These are phyloP conservation scores for Prunella himalayana DNA, from an alignment of 2,113 vertebrate species.

Conservation along the genomic window DNA sequence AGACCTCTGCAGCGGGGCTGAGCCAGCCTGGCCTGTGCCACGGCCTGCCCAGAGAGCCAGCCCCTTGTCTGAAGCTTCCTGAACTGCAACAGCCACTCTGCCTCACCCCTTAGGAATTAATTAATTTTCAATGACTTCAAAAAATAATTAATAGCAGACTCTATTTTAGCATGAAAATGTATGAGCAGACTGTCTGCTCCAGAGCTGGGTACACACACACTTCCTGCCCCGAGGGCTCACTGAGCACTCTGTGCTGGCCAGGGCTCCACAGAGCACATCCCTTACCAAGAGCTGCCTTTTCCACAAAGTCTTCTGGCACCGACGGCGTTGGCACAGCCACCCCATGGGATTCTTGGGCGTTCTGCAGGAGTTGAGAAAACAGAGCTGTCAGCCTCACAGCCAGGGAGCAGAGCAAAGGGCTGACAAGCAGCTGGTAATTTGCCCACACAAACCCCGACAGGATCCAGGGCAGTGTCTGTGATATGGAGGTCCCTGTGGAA, in stretches of 20 bases:
- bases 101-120: not conserved
- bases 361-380: slow-evolving; percentile 43
- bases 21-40: not conserved
- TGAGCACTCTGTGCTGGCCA: not conserved
- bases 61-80: not conserved
- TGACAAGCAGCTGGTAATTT: not conserved
- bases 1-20: not conserved
- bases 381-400: not conserved
- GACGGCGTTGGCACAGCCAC: slow-evolving; percentile 77
- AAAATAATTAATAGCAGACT: not conserved
- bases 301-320: slow-evolving; percentile 71
- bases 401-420: not conserved
- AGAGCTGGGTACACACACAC: not conserved
- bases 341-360: slow-evolving; percentile 73
- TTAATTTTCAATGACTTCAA: not conserved
- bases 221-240: not conserved
- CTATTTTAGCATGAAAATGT: not conserved
- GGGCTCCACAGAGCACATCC: not conserved
- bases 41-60: not conserved
- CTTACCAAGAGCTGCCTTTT: slow-evolving; percentile 71
- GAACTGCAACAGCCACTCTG: not conserved
- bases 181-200: not conserved
- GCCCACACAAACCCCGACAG: not conserved
- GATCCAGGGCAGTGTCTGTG: not conserved
- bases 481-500: accelerated